Conservation (phyloP, 2,113 vertebrate genomes). For the Conger conger region DNA sequence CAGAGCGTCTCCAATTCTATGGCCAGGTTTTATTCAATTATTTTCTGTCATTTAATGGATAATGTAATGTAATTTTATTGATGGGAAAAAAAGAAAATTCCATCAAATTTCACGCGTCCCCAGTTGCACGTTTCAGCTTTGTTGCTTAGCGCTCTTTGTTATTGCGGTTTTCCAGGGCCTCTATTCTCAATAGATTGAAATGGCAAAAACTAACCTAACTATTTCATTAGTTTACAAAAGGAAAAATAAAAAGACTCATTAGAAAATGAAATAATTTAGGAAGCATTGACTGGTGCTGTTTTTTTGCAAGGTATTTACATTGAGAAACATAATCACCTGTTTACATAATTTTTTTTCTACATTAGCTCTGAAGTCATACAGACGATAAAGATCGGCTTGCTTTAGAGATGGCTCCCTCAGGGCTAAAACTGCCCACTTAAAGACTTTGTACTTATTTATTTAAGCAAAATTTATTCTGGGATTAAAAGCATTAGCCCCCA, state of each 20-base stretch:
- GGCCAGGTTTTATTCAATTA: background rate
- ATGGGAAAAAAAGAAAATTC: background rate
- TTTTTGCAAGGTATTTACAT: too few species aligned
- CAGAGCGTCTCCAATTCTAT: background rate
- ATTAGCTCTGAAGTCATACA: background rate
- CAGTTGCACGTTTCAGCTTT: too few species aligned
- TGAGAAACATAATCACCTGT: background rate
- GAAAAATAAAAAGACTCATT: too few species aligned
- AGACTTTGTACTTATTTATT: conserved; percentile 37
- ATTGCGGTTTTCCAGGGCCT: too few species aligned
- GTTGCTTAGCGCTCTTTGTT: too few species aligned
- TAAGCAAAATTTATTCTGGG: conserved; percentile 35
- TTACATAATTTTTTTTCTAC: background rate
- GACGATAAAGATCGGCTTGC: background rate
- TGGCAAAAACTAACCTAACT: too few species aligned
- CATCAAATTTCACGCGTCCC: too few species aligned
- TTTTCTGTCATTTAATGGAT: background rate
- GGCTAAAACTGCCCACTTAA: conserved; percentile 38
- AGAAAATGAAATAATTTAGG: too few species aligned
- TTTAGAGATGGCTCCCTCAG: conserved; percentile 21
- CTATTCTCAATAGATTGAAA: too few species aligned
- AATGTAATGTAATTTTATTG: too few species aligned
- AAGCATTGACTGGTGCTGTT: too few species aligned
- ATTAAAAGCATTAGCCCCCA: conserved; percentile 35
- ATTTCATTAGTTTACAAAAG: too few species aligned